Evolutionary conservation across 2,113 vertebrate genomes (phyloP), one percentile per base, ranked within the genome.

Genomic region (Illadopsis cleaveri): DNA sequence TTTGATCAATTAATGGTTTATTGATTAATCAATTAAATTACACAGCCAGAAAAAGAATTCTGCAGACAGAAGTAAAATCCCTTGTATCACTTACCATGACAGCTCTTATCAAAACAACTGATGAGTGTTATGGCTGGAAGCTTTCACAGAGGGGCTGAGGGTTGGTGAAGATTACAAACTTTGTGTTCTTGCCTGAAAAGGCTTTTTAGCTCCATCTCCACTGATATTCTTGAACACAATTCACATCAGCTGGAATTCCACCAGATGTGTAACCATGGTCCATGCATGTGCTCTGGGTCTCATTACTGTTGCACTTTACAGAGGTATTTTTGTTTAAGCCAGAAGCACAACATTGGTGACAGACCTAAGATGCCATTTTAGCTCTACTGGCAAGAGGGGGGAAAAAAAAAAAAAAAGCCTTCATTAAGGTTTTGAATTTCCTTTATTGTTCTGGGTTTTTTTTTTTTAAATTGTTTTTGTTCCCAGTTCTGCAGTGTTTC

Each of bases 241-340:
- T 93, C n/a, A 25, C 6, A 24, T 71, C 31, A 72, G 18, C 11
- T 94, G 56, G 25, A 89, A 72, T 84, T 90, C 61, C n/a, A 54
- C 40, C 10, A 30, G 18, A 18, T 81, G 77, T 50, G 4, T 81
- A 58, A 54, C 33, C 17, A 28, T 31, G 5, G 24, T 78, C 23
- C 17, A 3, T 22, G 11, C 12, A 2, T 13, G 11, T 53, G 38
- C 51, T 51, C 27, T 75, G n/a, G 24, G 14, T 57, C 25, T 60
- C 25, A 33, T 75, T n/a, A 9, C 15, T 15, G 2, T 56, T 73
- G 38, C 17, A 31, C 12, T 75, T 71, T 42, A n/a, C 0, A 0
- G 31, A 70, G 56, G 7, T 16, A 37, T 48, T 53, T 86, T 81
- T 50, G 8, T 66, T 57, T 60, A 75, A 81, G 33, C 38, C 33